Conservation (phyloP, 2,113 vertebrate genomes). For the Pongo pygmaeus region DNA sequence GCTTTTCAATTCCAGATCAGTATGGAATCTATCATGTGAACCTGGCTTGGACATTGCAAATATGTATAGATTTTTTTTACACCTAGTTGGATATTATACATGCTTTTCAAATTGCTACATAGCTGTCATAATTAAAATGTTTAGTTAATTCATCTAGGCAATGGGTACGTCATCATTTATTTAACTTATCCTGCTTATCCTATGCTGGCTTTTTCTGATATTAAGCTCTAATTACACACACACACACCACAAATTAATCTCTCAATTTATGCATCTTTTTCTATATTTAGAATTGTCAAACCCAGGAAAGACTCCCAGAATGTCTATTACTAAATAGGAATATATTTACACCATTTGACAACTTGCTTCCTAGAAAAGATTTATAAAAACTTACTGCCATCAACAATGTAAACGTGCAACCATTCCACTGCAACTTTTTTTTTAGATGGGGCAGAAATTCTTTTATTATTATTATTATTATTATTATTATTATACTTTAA, state of each 20-base stretch:
- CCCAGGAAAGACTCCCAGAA: background rate
- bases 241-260: background rate
- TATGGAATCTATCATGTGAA: constrained; percentile 11
- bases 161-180: background rate
- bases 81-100: constrained; percentile 46
- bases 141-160: background rate
- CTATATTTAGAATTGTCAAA: background rate
- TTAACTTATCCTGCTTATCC: background rate
- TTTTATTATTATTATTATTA: too few relatives aligned
- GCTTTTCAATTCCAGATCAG: background rate
- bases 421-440: background rate
- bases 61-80: constrained; percentile 22
- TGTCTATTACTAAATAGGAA: background rate
- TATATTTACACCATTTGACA: background rate
- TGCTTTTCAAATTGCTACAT: background rate
- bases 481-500: too few relatives aligned
- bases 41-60: background rate
- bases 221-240: background rate
- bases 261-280: background rate
- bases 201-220: background rate
- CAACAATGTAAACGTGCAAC: background rate
- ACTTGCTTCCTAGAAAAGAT: background rate
- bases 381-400: background rate
- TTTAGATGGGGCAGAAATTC: too few relatives aligned
- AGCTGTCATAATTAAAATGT: background rate